These are phyloP conservation scores for Etheostoma perlongum DNA, from an alignment of 2,797 vertebrate species.

Conservation along the genomic window DNA sequence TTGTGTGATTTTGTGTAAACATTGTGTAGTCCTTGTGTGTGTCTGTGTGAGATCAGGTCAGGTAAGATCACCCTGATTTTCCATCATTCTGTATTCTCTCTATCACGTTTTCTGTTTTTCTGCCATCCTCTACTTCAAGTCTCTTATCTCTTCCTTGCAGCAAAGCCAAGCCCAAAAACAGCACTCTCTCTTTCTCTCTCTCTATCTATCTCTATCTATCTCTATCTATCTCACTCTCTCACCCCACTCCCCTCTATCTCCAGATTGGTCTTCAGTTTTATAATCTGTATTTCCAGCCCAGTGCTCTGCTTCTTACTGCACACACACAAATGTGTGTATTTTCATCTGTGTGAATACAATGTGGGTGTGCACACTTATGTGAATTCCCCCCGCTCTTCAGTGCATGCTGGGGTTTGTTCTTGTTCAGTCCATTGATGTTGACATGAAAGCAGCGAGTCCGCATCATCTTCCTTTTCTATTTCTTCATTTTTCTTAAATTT, in stretches of 20 bases:
- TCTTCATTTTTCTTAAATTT: conserved; percentile 29
- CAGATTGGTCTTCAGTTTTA: conserved; percentile 57
- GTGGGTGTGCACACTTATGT: conserved; percentile 1
- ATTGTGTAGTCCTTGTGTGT: conserved; percentile 14
- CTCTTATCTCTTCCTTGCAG: conserved; percentile 73
- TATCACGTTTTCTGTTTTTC: conserved; percentile 21
- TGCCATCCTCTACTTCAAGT: conserved; percentile 40
- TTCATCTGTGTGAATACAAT: conserved; percentile 17
- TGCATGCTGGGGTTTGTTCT: conserved; percentile 28
- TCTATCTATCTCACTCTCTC: too few species aligned
- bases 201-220: neutral
- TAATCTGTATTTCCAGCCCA: conserved; percentile 65
- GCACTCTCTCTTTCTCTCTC: conserved; percentile 29
- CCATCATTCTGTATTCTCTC: conserved; percentile 61
- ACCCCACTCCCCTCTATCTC: conserved; percentile 1
- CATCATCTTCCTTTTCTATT: conserved; percentile 10
- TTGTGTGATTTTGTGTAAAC: conserved; percentile 62
- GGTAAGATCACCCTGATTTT: conserved; percentile 34
- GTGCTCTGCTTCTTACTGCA: conserved; percentile 43
- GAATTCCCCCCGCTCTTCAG: conserved; percentile 18
- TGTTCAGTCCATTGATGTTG: conserved; percentile 54
- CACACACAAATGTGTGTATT: conserved; percentile 35
- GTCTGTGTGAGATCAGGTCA: conserved; percentile 5
- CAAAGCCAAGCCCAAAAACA: conserved; percentile 50
- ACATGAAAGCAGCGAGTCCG: conserved; percentile 39